Conservation (phyloP, 2,797 vertebrate species). For the Pseudotriccus pelzelni region DNA sequence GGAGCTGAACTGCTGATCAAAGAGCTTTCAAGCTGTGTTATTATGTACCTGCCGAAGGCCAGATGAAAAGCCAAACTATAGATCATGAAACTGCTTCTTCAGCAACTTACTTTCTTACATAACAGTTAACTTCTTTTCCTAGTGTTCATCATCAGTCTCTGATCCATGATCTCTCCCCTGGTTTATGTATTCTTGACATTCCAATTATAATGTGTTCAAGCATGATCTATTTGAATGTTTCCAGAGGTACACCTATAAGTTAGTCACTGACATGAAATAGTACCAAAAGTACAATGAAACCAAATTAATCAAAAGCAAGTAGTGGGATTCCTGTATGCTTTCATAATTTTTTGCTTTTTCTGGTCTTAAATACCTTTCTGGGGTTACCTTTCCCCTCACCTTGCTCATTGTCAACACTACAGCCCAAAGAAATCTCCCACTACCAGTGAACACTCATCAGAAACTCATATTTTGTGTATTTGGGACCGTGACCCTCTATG, state of each 20-base stretch:
- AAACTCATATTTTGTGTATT: neutral
- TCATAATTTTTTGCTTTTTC: neutral
- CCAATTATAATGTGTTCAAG: neutral
- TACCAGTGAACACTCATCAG: neutral
- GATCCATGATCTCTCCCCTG: neutral
- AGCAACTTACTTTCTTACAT: neutral
- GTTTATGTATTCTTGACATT: neutral
- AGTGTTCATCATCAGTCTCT: neutral
- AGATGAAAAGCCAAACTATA: neutral
- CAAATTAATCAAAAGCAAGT: neutral
- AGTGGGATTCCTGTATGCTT: neutral
- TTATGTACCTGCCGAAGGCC: neutral
- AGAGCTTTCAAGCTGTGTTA: neutral
- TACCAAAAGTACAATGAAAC: neutral
- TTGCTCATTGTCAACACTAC: neutral
- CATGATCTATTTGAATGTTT: neutral
- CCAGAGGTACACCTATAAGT: neutral
- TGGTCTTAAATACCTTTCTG: neutral
- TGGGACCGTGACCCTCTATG: neutral
- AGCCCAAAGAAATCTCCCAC: neutral
- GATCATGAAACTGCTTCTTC: neutral
- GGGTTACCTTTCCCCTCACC: neutral
- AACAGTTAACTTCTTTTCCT: neutral
- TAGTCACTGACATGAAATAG: neutral
- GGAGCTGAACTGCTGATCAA: conserved; percentile 30